A percentile compares a stretch with the other conserved stretches of the same genome.
phyloP scores from a whole-genome alignment of 2,113 vertebrate genomes.

The Ia io region DNA sequence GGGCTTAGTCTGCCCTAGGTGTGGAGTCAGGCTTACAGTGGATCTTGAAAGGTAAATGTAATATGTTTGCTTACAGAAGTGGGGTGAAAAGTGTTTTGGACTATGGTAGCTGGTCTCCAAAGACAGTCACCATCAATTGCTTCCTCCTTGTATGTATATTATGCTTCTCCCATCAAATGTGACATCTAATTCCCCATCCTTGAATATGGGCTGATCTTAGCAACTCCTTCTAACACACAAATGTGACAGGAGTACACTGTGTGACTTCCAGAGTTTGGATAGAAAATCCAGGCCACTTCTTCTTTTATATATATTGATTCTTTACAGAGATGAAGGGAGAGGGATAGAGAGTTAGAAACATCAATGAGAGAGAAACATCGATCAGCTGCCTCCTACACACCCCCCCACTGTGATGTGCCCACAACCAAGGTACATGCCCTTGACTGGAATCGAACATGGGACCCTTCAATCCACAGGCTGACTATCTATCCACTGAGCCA shows the following conservation, averaged over 20 bases:
- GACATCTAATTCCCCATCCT: not conserved
- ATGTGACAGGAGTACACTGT: not conserved
- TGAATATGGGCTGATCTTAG: not conserved
- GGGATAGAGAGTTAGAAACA: too few relatives aligned
- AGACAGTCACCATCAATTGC: not conserved
- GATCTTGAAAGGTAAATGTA: not conserved
- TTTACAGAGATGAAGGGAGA: too few relatives aligned
- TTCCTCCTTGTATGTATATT: not conserved
- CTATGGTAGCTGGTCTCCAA: not conserved
- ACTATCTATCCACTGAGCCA: too few relatives aligned
- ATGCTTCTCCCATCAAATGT: not conserved
- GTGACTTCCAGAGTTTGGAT: not conserved
- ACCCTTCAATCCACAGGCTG: too few relatives aligned
- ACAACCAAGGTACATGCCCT: too few relatives aligned
- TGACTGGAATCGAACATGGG: too few relatives aligned
- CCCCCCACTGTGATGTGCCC: too few relatives aligned
- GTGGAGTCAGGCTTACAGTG: not conserved
- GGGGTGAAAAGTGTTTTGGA: not conserved
- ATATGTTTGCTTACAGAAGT: not conserved
- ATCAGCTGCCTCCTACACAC: too few relatives aligned
- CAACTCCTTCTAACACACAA: not conserved
- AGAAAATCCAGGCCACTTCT: not conserved
- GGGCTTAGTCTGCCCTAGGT: not conserved
- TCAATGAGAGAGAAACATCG: too few relatives aligned
- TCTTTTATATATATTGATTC: too few relatives aligned